phyloP scores from a whole-genome alignment of 2,888 invertebrate genomes.

The Anarsia innoxiella region DNA sequence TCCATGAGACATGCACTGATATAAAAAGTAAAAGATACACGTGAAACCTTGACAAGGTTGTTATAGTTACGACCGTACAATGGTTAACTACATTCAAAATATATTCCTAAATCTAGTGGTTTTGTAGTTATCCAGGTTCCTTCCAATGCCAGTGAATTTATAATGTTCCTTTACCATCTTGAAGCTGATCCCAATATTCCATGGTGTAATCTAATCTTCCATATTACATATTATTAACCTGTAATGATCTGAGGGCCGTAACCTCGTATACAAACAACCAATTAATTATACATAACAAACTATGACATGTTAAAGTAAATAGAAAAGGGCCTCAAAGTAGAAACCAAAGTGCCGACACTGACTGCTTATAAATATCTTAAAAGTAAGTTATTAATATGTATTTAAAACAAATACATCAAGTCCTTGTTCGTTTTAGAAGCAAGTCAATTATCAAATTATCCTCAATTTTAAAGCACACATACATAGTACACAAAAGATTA shows the following conservation, averaged over 20 bases:
- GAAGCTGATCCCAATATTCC: too few species aligned
- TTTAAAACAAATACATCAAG: neutral
- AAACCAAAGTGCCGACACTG: too few species aligned
- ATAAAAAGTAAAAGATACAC: too few species aligned
- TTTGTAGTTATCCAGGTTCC: too few species aligned
- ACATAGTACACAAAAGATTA: constrained; percentile 21
- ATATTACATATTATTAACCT: constrained; percentile 45
- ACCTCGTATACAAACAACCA: constrained; percentile 34
- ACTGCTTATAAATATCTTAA: neutral
- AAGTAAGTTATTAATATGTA: neutral
- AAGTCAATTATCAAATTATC: neutral
- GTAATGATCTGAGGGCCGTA: constrained; percentile 50
- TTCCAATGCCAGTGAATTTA: too few species aligned
- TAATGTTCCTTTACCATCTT: too few species aligned
- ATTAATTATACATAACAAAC: constrained; percentile 29
- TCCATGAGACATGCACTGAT: too few species aligned
- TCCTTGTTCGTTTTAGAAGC: neutral
- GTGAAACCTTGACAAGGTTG: too few species aligned
- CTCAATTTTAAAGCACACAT: constrained; percentile 11
- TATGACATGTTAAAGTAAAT: constrained; percentile 12
- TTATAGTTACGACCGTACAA: too few species aligned
- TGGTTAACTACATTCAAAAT: too few species aligned
- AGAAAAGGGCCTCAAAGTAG: neutral
- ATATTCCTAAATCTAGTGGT: too few species aligned
- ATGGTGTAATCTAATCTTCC: constrained; percentile 53